A percentile compares a stretch with the other conserved stretches of the same genome.
Evolutionary conservation across 2,888 invertebrate genomes (phyloP).

Genomic region (Apotomis turbidana): DNA sequence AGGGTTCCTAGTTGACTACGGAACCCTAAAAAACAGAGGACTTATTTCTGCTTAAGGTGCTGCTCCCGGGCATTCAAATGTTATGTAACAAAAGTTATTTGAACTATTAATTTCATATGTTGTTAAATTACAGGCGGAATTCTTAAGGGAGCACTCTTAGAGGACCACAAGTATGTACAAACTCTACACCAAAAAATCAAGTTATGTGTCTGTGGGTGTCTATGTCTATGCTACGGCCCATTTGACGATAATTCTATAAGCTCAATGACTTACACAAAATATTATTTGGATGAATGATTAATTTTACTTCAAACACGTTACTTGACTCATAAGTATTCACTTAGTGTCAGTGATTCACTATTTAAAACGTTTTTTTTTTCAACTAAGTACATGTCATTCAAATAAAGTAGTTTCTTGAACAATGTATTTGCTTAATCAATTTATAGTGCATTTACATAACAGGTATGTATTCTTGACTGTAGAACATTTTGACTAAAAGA

Average conservation of each 20-base stretch:
- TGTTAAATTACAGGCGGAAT: too few species aligned
- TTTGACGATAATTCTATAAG: not conserved
- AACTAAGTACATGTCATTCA: not conserved
- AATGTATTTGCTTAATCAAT: not conserved
- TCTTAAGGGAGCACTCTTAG: too few species aligned
- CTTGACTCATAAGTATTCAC: not conserved
- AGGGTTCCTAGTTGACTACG: too few species aligned
- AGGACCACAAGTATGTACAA: too few species aligned
- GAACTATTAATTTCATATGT: too few species aligned
- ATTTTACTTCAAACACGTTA: not conserved
- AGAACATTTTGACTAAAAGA: not conserved
- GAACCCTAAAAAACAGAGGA: too few species aligned
- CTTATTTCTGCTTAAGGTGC: too few species aligned
- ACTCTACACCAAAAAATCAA: not conserved
- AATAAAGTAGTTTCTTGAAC: not conserved
- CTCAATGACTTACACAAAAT: not conserved
- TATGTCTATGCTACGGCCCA: too few species aligned
- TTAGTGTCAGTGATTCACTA: not conserved
- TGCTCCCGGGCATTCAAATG: too few species aligned
- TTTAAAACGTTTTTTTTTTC: not conserved
- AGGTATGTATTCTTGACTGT: not conserved
- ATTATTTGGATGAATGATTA: not conserved
- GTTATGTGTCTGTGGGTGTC: not conserved
- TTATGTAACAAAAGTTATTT: too few species aligned
- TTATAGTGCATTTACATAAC: not conserved